Evolutionary conservation across 2,113 vertebrate species (phyloP).

Genomic region (Halcyon malimbica): DNA sequence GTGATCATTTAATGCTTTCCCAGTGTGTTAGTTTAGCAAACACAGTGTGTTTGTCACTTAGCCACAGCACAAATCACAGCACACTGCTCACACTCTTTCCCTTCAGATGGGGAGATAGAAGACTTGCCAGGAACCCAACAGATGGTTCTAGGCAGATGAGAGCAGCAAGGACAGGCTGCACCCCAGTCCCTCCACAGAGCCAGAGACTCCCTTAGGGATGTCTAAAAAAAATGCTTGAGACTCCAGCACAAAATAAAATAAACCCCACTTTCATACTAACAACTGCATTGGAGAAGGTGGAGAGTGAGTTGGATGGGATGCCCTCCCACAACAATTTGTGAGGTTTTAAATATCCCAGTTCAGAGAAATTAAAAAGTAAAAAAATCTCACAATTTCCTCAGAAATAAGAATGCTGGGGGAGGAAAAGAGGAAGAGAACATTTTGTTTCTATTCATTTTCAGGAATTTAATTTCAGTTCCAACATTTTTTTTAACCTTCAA

Average conservation of each 20-base stretch:
- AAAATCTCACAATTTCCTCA: neutral
- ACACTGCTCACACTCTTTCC: neutral
- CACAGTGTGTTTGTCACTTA: neutral
- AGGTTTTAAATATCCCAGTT: slow-evolving; percentile 37
- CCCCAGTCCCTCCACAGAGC: neutral
- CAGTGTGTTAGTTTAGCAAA: slow-evolving; percentile 19
- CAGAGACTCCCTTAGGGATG: neutral
- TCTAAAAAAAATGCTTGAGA: neutral
- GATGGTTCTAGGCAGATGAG: rapidly evolving
- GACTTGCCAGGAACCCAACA: neutral
- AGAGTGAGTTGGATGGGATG: neutral
- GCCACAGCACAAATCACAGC: neutral
- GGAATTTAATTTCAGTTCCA: slow-evolving; percentile 56
- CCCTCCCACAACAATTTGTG: slow-evolving; percentile 38
- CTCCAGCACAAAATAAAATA: neutral
- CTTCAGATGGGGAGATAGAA: neutral
- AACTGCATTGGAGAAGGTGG: neutral
- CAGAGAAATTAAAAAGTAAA: neutral
- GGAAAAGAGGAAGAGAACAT: slow-evolving; percentile 64
- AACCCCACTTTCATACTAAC: neutral
- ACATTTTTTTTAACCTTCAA: slow-evolving; percentile 54
- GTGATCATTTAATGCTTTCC: neutral
- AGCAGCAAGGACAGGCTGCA: neutral
- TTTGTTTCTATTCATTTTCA: slow-evolving; percentile 62
- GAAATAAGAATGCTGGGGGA: slow-evolving; percentile 44